These are phyloP conservation scores for Drosophila nr. perissopoda DNA, from an alignment of 2,888 invertebrate genomes.

Conservation along the genomic window DNA sequence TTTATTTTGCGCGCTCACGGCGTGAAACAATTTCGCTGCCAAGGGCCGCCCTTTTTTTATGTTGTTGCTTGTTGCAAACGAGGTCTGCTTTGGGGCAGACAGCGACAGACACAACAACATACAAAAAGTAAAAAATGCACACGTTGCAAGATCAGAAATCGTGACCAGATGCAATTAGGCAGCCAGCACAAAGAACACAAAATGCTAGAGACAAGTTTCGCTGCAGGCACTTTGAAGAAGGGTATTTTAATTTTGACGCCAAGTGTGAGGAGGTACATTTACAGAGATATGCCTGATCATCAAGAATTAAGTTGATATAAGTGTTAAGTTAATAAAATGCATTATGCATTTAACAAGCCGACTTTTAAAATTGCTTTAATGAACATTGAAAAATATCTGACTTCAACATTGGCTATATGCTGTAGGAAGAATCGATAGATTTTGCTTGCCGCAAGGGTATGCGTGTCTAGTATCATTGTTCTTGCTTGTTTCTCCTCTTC, in stretches of 20 bases:
- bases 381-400: not conserved
- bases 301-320: not conserved
- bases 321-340: not conserved
- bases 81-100: constrained; percentile 45
- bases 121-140: constrained; percentile 39
- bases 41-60: constrained; percentile 65
- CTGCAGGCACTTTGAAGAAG: not conserved
- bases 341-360: not conserved
- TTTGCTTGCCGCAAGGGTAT: constrained; percentile 1
- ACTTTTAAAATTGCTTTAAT: not conserved
- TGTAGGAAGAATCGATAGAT: not conserved
- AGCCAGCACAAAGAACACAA: constrained; percentile 38
- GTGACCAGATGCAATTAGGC: constrained; percentile 83
- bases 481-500: constrained; percentile 6
- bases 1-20: constrained; percentile 17
- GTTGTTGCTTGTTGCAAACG: constrained; percentile 38
- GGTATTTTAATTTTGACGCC: not conserved
- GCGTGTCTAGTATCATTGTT: not conserved
- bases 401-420: not conserved
- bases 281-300: not conserved
- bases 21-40: constrained; percentile 75
- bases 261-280: not conserved
- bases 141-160: constrained; percentile 68
- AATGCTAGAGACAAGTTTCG: constrained; percentile 36
- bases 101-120: constrained; percentile 8